Base-by-base conservation (phyloP, 2,797 vertebrate species). In the Heliangelus exortis region DNA sequence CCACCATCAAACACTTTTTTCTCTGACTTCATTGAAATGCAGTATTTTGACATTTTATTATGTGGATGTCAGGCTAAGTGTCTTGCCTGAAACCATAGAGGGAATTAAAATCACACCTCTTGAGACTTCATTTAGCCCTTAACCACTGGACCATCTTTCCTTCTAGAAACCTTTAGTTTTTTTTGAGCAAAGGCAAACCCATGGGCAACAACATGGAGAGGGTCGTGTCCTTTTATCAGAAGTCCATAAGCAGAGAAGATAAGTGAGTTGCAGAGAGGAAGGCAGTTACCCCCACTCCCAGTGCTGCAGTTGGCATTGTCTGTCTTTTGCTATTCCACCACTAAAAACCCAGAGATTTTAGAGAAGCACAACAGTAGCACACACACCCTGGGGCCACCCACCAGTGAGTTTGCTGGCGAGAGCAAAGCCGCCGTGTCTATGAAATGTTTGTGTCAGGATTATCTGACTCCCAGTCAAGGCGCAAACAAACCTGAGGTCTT, bases 401-500 rank as follows among this genome's bases (percentile, higher is more conserved):
- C 89, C 74, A 79, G 63, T 65, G 77, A 93, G 67, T 93, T 81
- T 90, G 55, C 86, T 92, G 73, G 88, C 2, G 0, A 79, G 65
- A 93, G 80, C 67, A 90, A 92, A 92, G 66, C 90, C 4, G 23
- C 59, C 9, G 3, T 93, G 80, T 90, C 87, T 94, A 39, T 78
- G 88, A 80, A 95, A 75, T 90, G 75, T 90, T 96, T 95, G 82
- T 87, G 82, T 94, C 93, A 91, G 82, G 79, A 95, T 96, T 95
- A 95, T 95, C 84, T 92, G 80, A 93, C 87, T 96, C 79, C 50
- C 71, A 94, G 90, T 90, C 86, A 87, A 88, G 91, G 88, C 62
- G 31, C 88, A 95, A 94, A 96, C 91, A 96, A 93, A 92, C 91
- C 68, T 77, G 80, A 94, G 66, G 62, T 79, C 77, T 93, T 94